Evolutionary conservation across 1,140 invertebrate genomes (phyloP), one percentile per base, ranked within the genome.

Genomic region (Diabrotica undecimpunctata): DNA sequence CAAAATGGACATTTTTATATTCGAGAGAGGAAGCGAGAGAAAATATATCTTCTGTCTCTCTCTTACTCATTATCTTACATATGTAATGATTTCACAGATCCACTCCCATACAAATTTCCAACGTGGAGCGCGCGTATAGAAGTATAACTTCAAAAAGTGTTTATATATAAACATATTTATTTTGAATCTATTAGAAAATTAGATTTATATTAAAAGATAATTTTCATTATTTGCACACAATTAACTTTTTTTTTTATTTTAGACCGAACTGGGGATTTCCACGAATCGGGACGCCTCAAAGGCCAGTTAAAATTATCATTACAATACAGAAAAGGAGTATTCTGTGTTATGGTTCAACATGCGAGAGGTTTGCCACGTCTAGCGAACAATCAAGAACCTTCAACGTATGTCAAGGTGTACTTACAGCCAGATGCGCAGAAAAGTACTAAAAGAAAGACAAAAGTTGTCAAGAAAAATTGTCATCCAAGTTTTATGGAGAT

Each of bases 401-500:
- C 92, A 72, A 90, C 93, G 4, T 97, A 97, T 74, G 94, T 96
- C 37, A 97, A 97, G 83, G 90, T 93, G 9, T 99, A 99, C 79
- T 83, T 99, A 61, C 87, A 94, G 70, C 92, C 86, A 74, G 96
- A 92, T 81, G 91, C 83, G 75, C 90, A 84, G 65, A 96, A 96
- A 82, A 87, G 85, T 65, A 97, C 96, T 36, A 98, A 98, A 81
- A 83, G 94, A 10, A 99, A 98, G 80, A 98, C 96, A 0, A 95
- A 95, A 81, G 91, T 97, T 14, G 87, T 97, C 2, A 90, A 91
- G 70, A 89, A 90, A 72, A 96, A 92, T 76, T 94, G 91, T 76
- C 93, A 97, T 82, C 96, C 96, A 7, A 96, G 94, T 35, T 99
- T 96, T 80, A 98, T 98, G 94, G 96, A 98, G 87, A 95, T 95